These are phyloP conservation scores for Trichopoda pennipes DNA, from an alignment of 2,888 invertebrate genomes.

Conservation along the genomic window DNA sequence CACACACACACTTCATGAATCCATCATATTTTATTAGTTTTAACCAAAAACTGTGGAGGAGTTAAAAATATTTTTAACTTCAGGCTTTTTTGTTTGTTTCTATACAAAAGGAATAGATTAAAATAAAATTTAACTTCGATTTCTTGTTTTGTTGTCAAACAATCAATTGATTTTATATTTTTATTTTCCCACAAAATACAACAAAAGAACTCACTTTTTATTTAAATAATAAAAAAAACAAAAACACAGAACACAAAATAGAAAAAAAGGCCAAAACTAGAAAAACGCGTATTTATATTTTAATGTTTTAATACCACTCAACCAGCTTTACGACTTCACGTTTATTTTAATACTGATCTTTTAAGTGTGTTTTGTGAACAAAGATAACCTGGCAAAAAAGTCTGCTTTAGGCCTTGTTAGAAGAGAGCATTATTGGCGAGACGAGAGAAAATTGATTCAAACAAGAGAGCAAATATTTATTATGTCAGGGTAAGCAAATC, in stretches of 20 bases:
- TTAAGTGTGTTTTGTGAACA: conserved; percentile 9
- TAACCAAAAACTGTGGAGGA: conserved; percentile 53
- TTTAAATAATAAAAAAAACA: conserved; percentile 6
- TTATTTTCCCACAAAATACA: conserved; percentile 21
- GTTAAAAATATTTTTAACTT: conserved; percentile 22
- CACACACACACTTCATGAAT: conserved; percentile 58
- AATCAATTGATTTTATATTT: conserved; percentile 14
- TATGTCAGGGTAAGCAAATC: conserved; percentile 31
- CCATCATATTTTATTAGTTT: conserved; percentile 36
- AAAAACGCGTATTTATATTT: conserved; percentile 60
- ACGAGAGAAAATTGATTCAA: conserved; percentile 3
- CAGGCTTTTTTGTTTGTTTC: conserved; percentile 14
- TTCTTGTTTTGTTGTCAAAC: conserved; percentile 49
- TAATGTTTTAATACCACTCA: conserved; percentile 13
- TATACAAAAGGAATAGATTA: conserved; percentile 3
- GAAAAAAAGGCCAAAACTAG: conserved; percentile 54
- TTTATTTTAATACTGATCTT: conserved; percentile 59
- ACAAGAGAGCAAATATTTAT: conserved; percentile 7
- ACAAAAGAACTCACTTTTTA: conserved; percentile 58
- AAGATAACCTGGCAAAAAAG: conserved; percentile 27
- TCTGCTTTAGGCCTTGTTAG: conserved; percentile 51
- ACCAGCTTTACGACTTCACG: conserved; percentile 49
- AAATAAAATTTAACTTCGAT: conserved; percentile 35
- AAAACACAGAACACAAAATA: too few species aligned
- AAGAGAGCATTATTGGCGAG: conserved; percentile 34